phyloP scores from a whole-genome alignment of 1,140 invertebrate genomes.

The Neuroterus valhalla region DNA sequence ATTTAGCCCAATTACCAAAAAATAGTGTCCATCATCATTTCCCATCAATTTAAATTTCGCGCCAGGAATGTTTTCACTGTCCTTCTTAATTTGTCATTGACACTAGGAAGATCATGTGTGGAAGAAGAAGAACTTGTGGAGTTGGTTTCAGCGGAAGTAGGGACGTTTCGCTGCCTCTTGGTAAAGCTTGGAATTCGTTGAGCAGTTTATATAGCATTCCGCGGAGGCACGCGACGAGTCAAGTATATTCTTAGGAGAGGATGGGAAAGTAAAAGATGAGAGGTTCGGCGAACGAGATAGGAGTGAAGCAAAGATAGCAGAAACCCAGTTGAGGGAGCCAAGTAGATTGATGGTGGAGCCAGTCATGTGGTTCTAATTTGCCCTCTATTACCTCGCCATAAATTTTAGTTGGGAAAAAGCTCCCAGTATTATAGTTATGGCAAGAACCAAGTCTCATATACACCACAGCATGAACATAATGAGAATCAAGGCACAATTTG shows the following conservation, averaged over 20 bases:
- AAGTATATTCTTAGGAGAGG: conserved; percentile 48
- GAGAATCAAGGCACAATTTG: conserved; percentile 1
- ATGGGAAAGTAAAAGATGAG: neutral
- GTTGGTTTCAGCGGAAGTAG: neutral
- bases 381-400: conserved; percentile 64
- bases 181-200: conserved; percentile 41
- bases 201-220: conserved; percentile 36
- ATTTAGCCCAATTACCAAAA: too few relatives aligned
- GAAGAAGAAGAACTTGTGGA: neutral
- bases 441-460: conserved; percentile 12
- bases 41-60: too few relatives aligned
- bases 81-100: neutral
- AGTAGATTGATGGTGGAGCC: conserved; percentile 58
- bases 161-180: conserved; percentile 25
- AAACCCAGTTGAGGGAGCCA: conserved; percentile 30
- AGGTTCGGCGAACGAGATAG: conserved; percentile 9
- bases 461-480: neutral
- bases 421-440: conserved; percentile 52
- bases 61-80: neutral
- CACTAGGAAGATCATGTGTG: neutral
- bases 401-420: conserved; percentile 49
- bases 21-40: too few relatives aligned
- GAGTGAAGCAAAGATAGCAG: conserved; percentile 29
- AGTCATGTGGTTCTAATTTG: conserved; percentile 66
- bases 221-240: conserved; percentile 52